phyloP scores from a whole-genome alignment of 2,888 invertebrate genomes.

The Gasteruption jaculator region DNA sequence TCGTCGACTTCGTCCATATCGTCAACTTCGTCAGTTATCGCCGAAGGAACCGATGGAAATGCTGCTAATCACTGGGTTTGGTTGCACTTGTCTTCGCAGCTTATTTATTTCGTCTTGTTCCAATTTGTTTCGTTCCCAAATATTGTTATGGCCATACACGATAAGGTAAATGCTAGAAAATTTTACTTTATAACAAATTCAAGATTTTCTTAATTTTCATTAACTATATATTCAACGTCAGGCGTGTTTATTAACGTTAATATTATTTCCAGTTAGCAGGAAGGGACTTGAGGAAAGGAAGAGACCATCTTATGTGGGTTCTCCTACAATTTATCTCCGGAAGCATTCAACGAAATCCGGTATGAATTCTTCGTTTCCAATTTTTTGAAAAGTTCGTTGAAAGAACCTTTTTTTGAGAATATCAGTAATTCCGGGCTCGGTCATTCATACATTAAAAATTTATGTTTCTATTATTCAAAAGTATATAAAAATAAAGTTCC shows the following conservation, averaged over 20 bases:
- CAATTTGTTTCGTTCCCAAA: constrained; percentile 92
- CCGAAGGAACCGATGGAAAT: constrained; percentile 60
- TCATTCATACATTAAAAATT: too few species aligned
- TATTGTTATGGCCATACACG: constrained; percentile 84
- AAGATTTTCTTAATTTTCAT: neutral
- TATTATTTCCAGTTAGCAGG: constrained; percentile 59
- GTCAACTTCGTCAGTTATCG: too few species aligned
- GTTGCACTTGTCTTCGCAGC: constrained; percentile 89
- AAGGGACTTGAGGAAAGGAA: constrained; percentile 78
- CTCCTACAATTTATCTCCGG: constrained; percentile 95
- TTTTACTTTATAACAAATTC: constrained; percentile 1
- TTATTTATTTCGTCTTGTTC: constrained; percentile 91
- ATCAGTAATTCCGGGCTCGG: too few species aligned
- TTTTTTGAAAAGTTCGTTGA: constrained; percentile 1
- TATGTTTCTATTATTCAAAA: constrained; percentile 2
- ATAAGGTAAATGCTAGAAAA: constrained; percentile 59
- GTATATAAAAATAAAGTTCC: too few species aligned
- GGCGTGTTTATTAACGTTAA: neutral
- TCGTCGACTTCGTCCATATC: too few species aligned
- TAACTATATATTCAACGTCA: constrained; percentile 2
- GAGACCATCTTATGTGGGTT: constrained; percentile 99
- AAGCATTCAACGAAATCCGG: constrained; percentile 89
- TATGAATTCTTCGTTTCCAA: constrained; percentile 47
- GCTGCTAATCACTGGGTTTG: constrained; percentile 76
- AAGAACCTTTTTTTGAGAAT: neutral